These are phyloP conservation scores for Sphecodes monilicornis DNA, from an alignment of 2,888 invertebrate genomes.

Conservation along the genomic window DNA sequence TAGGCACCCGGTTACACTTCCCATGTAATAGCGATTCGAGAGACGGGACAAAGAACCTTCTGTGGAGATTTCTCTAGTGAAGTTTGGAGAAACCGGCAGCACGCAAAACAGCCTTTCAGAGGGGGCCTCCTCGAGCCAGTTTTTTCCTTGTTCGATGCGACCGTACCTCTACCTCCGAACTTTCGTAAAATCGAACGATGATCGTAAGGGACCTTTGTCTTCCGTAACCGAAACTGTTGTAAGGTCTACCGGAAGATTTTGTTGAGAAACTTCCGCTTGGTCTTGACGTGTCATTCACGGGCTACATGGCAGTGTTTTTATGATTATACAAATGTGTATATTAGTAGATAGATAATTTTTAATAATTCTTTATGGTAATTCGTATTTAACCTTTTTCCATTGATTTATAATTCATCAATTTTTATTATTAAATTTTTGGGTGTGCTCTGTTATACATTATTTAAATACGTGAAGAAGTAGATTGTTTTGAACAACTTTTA, in stretches of 20 bases:
- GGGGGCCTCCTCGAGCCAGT: background rate
- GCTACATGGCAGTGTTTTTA: background rate
- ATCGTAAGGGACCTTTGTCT: constrained; percentile 40
- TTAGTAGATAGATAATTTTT: background rate
- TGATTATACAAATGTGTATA: background rate
- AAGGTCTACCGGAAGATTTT: background rate
- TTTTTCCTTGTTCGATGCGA: background rate
- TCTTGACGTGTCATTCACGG: background rate
- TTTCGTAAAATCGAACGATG: constrained; percentile 9
- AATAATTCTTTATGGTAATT: background rate
- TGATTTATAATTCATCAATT: background rate
- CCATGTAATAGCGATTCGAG: constrained; percentile 19
- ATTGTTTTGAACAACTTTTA: too few relatives aligned
- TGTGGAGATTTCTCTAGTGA: constrained; percentile 49
- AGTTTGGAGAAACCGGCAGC: constrained; percentile 59
- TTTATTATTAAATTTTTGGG: background rate
- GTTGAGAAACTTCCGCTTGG: background rate
- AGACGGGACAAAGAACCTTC: constrained; percentile 27
- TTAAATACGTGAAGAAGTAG: too few relatives aligned
- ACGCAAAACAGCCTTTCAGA: constrained; percentile 44
- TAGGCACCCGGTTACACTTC: constrained; percentile 19
- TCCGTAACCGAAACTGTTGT: constrained; percentile 61
- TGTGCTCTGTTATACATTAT: background rate
- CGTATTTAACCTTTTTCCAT: background rate
- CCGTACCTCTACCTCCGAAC: background rate